Base-by-base conservation (phyloP, 2,888 invertebrate genomes). In the Oithona nana region DNA sequence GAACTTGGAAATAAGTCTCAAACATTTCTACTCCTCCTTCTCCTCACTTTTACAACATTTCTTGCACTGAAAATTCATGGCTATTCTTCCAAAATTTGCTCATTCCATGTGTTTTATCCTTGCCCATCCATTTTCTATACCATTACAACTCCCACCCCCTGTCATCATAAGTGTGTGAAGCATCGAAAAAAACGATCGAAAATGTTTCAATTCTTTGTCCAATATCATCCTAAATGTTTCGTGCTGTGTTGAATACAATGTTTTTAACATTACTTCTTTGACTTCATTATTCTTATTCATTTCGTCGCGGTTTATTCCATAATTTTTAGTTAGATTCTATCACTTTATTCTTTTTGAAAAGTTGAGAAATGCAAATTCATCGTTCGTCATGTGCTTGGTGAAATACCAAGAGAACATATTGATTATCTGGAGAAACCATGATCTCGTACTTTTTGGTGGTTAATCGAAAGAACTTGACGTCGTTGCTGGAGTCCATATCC, bases 391-490 rank as follows among this genome's bases (percentile, higher is more conserved):
- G n/a, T n/a, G n/a, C n/a, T n/a, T 54, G 54, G 54, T 54, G 54
- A 54, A 54, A 24, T 16, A 59, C 59, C 6, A 59, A 26, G 6
- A 59, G 28, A 6, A 49, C n/a, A 59, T 48, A 59, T 24, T 39
- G 28, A 22, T 50, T 59, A 26, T 59, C 59, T 16, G 49, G 49
- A 2, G 59, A 24, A 16, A 59, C 49, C 59, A 59, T 59, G 49
- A 59, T 49, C 31, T 59, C 49, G 50, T 48, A 28, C 49, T 59
- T 59, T 28, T 59, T 59, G 6, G 50, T 48, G n/a, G 50, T 24
- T 8, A 48, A 49, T 50, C 59, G 22, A 13, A 59, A 24, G n/a
- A 59, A 59, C 24, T 24, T 59, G 16, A 59, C 49, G 50, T 59
- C 59, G 28, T 59, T 49, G 54, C 26, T 26, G 11, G 24, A 16